Conservation (phyloP, 2,797 vertebrate genomes). For the Melanotaenia boesemani region DNA sequence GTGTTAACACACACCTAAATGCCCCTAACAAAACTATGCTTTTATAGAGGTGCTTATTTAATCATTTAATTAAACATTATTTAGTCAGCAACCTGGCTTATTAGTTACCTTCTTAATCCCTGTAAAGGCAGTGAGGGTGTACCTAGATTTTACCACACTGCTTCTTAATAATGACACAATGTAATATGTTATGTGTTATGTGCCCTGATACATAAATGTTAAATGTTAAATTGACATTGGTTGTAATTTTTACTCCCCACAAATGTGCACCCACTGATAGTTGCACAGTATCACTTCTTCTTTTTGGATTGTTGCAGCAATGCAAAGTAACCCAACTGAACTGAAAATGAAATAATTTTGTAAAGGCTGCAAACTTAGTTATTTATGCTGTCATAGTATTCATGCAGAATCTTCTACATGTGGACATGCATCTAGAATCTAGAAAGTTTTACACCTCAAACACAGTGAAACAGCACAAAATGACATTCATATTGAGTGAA, state of each 20-base stretch:
- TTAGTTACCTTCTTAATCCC: too few species aligned
- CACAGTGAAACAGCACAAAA: neutral
- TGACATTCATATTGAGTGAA: neutral
- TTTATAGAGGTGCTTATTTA: neutral
- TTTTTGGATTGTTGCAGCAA: neutral
- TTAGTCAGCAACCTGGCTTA: neutral
- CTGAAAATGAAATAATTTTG: too few species aligned
- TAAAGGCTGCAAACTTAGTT: neutral
- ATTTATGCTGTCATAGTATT: neutral
- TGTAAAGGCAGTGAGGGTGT: too few species aligned
- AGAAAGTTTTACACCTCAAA: neutral
- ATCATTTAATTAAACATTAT: neutral
- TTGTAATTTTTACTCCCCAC: neutral
- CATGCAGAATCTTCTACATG: neutral
- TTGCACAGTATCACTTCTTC: neutral
- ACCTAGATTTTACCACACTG: too few species aligned
- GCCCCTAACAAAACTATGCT: neutral
- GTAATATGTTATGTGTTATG: too few species aligned
- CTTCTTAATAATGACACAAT: too few species aligned
- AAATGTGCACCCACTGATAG: neutral
- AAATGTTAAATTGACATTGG: neutral
- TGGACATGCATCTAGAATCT: neutral
- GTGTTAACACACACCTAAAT: neutral
- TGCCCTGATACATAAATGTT: too few species aligned
- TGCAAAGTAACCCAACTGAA: too few species aligned